These are phyloP conservation scores for Nomada fabriciana DNA, from an alignment of 2,888 invertebrate genomes.

Conservation along the genomic window DNA sequence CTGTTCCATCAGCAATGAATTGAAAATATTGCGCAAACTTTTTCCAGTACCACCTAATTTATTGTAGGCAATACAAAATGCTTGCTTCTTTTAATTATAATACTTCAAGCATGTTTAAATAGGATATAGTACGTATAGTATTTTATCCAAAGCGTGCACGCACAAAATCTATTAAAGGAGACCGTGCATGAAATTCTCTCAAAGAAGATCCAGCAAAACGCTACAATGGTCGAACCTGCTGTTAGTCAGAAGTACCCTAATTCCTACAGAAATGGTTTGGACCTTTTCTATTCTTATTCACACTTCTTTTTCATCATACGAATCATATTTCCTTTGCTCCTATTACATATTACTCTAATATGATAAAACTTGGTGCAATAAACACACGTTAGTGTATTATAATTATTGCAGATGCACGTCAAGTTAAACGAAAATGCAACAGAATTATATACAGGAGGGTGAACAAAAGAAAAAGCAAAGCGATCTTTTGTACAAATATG, in stretches of 20 bases:
- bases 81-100: constrained; percentile 45
- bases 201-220: constrained; percentile 43
- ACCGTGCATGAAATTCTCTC: constrained; percentile 44
- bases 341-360: neutral
- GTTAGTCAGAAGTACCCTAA: constrained; percentile 35
- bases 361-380: neutral
- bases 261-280: constrained; percentile 52
- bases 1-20: too few relatives aligned
- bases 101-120: constrained; percentile 53
- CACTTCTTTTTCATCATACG: constrained; percentile 30
- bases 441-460: constrained; percentile 31
- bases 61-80: constrained; percentile 21
- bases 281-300: constrained; percentile 27
- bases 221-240: constrained; percentile 41
- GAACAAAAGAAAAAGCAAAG: constrained; percentile 58
- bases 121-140: constrained; percentile 43
- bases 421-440: constrained; percentile 48
- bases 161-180: constrained; percentile 27
- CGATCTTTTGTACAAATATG: constrained; percentile 74
- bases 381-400: neutral
- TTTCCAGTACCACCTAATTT: neutral
- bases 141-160: constrained; percentile 44
- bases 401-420: constrained; percentile 35
- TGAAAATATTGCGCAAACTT: too few relatives aligned
- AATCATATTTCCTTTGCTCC: constrained; percentile 24